These are phyloP conservation scores for Cavia porcellus DNA, from an alignment of 2,113 vertebrate genomes.

Conservation along the genomic window DNA sequence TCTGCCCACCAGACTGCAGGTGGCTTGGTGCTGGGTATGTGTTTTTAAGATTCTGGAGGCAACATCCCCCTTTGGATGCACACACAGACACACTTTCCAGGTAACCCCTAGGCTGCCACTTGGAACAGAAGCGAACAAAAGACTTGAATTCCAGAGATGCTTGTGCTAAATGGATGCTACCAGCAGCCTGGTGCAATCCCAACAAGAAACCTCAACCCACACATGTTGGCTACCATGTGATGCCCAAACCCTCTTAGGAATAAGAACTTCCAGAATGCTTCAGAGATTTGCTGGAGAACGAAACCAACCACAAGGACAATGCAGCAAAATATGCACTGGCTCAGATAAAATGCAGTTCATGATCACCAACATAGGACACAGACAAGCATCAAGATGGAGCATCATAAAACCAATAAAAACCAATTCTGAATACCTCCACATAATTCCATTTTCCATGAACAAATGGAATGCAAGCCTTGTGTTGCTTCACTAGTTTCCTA, in stretches of 20 bases:
- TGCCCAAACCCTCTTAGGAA: too few relatives aligned
- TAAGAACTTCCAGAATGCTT: too few relatives aligned
- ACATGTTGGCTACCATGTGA: too few relatives aligned
- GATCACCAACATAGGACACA: too few relatives aligned
- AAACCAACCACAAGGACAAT: too few relatives aligned
- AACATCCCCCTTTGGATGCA: background rate
- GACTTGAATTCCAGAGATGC: background rate
- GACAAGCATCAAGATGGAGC: accelerated
- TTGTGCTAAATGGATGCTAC: background rate
- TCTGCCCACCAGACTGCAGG: background rate
- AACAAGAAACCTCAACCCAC: background rate
- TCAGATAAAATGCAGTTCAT: background rate
- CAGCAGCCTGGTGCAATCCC: accelerated
- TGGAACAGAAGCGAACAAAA: background rate
- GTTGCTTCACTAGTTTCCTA: background rate
- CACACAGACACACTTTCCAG: background rate
- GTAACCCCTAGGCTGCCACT: background rate
- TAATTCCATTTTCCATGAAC: background rate
- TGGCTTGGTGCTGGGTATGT: too few relatives aligned
- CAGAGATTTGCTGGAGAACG: too few relatives aligned
- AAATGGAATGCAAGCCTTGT: background rate
- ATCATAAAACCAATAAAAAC: too few relatives aligned
- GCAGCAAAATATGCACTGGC: background rate
- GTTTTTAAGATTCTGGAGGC: background rate
- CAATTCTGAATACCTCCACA: background rate